A percentile compares a stretch with the other conserved stretches of the same genome.
Evolutionary conservation across 2,797 vertebrate species (phyloP).

Genomic region (Esox masquinongy): DNA sequence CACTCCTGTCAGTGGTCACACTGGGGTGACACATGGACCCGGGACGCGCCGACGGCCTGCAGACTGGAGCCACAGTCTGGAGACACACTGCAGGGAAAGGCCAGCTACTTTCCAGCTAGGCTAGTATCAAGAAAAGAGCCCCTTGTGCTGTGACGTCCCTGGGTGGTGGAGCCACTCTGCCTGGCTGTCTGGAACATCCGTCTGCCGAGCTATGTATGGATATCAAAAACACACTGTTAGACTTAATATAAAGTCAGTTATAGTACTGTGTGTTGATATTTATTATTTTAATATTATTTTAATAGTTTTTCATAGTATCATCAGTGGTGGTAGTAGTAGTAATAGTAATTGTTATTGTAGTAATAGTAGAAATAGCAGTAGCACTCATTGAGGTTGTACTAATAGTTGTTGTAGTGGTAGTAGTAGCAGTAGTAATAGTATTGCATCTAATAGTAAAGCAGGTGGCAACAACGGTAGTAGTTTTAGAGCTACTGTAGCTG

Average conservation of each 20-base stretch:
- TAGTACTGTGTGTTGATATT: too few relatives aligned
- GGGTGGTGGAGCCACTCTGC: neutral
- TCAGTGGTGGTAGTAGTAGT: too few relatives aligned
- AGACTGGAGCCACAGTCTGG: conserved; percentile 5
- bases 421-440: too few relatives aligned
- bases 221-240: conserved; percentile 1
- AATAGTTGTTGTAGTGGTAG: too few relatives aligned
- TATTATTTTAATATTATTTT: too few relatives aligned
- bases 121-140: neutral
- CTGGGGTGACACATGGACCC: neutral
- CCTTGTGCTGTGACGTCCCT: neutral
- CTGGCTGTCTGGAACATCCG: neutral
- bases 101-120: neutral
- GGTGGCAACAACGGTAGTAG: too few relatives aligned
- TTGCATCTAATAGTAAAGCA: too few relatives aligned
- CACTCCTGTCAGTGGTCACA: conserved; percentile 5
- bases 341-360: too few relatives aligned
- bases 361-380: too few relatives aligned
- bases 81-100: neutral
- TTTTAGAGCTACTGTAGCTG: too few relatives aligned
- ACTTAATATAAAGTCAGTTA: neutral
- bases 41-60: neutral
- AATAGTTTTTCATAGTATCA: too few relatives aligned
- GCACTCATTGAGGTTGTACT: too few relatives aligned
- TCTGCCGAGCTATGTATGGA: neutral